Percentiles rank a stretch among this genome's conserved stretches.
Evolutionary conservation across 2,888 invertebrate species (phyloP).

Genomic region (Anthrax anthrax): DNA sequence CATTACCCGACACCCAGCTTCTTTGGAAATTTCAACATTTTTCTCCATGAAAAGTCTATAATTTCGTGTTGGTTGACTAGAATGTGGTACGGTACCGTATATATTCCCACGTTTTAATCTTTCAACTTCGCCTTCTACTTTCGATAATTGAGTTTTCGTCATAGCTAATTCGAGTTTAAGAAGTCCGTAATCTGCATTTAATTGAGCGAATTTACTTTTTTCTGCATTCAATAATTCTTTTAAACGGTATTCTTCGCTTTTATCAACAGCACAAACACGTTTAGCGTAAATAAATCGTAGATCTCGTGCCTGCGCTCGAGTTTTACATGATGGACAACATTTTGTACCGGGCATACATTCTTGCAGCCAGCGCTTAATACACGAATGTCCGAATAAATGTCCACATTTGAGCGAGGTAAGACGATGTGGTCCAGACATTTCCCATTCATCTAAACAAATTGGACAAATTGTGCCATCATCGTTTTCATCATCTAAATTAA

Average conservation of each 20-base stretch:
- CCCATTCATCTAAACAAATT: conserved; percentile 82
- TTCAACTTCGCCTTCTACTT: conserved; percentile 6
- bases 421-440: conserved; percentile 71
- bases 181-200: conserved; percentile 42
- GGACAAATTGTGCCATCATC: conserved; percentile 61
- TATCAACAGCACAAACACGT: conserved; percentile 61
- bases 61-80: background rate
- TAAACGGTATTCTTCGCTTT: conserved; percentile 54
- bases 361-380: conserved; percentile 38
- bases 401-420: conserved; percentile 82
- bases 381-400: conserved; percentile 75
- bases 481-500: too few relatives aligned
- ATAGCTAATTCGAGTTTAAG: conserved; percentile 32
- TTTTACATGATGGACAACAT: conserved; percentile 72
- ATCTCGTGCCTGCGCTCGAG: conserved; percentile 50
- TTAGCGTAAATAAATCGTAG: conserved; percentile 68
- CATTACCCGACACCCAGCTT: conserved; percentile 66
- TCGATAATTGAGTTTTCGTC: conserved; percentile 20
- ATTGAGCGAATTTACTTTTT: conserved; percentile 41
- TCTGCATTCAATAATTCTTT: conserved; percentile 45
- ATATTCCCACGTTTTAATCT: background rate
- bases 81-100: background rate
- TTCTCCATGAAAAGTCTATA: conserved; percentile 41
- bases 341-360: conserved; percentile 25
- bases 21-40: conserved; percentile 50